phyloP scores from a whole-genome alignment of 2,113 vertebrate genomes.

The Arenaria interpres region DNA sequence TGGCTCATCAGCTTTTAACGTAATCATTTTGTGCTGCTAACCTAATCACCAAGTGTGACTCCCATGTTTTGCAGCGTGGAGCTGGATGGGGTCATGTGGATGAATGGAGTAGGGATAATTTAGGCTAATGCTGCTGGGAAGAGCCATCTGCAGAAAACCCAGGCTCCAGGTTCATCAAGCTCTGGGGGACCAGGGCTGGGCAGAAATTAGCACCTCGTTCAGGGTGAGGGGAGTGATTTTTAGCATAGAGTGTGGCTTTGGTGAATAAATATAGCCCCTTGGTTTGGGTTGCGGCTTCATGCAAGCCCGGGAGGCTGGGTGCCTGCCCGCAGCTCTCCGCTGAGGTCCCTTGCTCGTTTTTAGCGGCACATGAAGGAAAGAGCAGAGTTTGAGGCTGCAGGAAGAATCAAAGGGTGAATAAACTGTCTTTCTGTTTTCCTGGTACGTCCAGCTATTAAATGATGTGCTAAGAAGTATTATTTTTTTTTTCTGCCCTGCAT shows the following conservation, averaged over 20 bases:
- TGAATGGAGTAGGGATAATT: conserved; percentile 8
- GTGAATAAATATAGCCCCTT: neutral
- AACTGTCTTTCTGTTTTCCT: neutral
- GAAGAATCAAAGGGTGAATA: neutral
- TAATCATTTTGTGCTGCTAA: conserved; percentile 54
- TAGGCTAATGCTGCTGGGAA: neutral
- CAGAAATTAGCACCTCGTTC: neutral
- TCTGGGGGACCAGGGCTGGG: neutral
- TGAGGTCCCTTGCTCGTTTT: neutral
- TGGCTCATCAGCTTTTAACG: conserved; percentile 50
- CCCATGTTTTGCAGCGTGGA: neutral
- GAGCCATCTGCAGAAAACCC: neutral
- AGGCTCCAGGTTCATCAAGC: neutral
- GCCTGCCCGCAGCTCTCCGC: neutral
- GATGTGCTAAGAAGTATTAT: neutral
- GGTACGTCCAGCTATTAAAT: neutral
- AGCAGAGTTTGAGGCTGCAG: neutral
- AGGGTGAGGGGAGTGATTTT: neutral
- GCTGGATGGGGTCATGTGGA: neutral
- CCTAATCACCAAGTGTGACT: conserved; percentile 41
- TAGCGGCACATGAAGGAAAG: neutral
- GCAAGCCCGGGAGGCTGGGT: neutral
- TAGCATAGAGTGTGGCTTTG: neutral
- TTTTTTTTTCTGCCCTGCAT: neutral
- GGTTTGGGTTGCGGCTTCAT: neutral